Conservation (phyloP, 2,888 invertebrate species). For the Cenopis cana region DNA sequence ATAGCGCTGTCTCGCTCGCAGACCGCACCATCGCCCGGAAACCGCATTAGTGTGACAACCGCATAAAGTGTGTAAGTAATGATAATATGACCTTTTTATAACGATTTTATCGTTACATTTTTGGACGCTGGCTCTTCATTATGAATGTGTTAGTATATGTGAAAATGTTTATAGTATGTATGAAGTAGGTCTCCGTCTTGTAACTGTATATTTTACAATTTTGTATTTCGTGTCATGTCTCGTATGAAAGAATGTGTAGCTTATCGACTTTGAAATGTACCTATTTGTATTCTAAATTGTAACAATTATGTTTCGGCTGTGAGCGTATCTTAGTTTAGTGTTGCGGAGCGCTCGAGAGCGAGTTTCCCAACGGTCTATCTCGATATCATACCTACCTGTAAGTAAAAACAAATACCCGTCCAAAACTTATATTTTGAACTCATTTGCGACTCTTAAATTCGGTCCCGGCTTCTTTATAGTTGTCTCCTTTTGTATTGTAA, state of each 20-base stretch:
- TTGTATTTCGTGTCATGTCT: slow-evolving; percentile 39
- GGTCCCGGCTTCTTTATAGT: slow-evolving; percentile 12
- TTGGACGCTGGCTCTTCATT: slow-evolving; percentile 16
- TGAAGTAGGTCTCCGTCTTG: slow-evolving; percentile 38
- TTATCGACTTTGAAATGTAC: slow-evolving; percentile 48
- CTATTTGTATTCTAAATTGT: slow-evolving; percentile 61
- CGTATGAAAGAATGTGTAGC: slow-evolving; percentile 31
- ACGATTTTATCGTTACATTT: slow-evolving; percentile 20
- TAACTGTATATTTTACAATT: slow-evolving; percentile 42
- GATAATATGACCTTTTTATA: slow-evolving; percentile 13
- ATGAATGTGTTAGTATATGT: slow-evolving; percentile 31
- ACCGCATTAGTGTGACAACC: no score
- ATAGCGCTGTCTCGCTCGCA: no score
- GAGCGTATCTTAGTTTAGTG: slow-evolving; percentile 72
- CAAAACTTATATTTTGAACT: slow-evolving; percentile 53
- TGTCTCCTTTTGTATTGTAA: slow-evolving; percentile 23
- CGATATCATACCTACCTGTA: slow-evolving; percentile 53
- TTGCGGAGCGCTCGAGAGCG: slow-evolving; percentile 49
- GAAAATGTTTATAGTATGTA: slow-evolving; percentile 34
- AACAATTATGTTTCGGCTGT: slow-evolving; percentile 77
- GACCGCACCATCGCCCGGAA: no score
- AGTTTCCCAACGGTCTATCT: slow-evolving; percentile 53
- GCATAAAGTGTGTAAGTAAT: background rate
- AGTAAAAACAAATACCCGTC: slow-evolving; percentile 65
- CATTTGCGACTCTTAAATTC: slow-evolving; percentile 27